phyloP scores from a whole-genome alignment of 1,140 invertebrate genomes.

The Holcopasites calliopsidis region DNA sequence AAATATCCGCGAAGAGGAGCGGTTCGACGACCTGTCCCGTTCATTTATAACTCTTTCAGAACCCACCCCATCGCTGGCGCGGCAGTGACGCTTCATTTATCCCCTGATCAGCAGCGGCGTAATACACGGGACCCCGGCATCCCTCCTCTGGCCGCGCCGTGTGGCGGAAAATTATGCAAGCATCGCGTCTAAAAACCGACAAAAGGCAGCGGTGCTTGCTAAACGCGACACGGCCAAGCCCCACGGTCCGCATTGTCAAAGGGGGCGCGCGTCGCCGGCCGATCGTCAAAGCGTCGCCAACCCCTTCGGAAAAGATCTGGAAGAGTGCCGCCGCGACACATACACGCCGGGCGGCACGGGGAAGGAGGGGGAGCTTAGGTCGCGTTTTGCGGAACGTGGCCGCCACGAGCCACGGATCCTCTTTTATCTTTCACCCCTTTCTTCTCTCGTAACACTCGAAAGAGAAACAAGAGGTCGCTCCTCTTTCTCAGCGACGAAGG shows the following conservation, averaged over 20 bases:
- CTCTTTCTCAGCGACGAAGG: constrained; percentile 44
- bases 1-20: background rate
- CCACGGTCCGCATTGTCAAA: constrained; percentile 53
- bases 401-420: constrained; percentile 45
- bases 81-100: constrained; percentile 54
- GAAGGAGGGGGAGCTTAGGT: background rate
- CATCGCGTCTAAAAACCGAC: constrained; percentile 61
- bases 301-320: constrained; percentile 57
- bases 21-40: constrained; percentile 30
- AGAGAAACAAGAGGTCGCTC: constrained; percentile 23
- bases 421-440: constrained; percentile 62
- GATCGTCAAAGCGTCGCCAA: constrained; percentile 59
- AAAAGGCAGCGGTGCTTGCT: constrained; percentile 49
- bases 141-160: constrained; percentile 40
- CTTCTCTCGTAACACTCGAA: constrained; percentile 50
- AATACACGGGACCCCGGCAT: constrained; percentile 9
- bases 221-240: constrained; percentile 48
- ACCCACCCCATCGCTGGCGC: constrained; percentile 30
- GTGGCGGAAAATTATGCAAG: constrained; percentile 57
- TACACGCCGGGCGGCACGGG: background rate
- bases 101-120: constrained; percentile 47
- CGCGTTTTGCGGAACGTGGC: constrained; percentile 46
- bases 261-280: constrained; percentile 40
- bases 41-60: constrained; percentile 60
- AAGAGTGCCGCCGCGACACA: constrained; percentile 16